Base-by-base conservation (phyloP, 2,797 vertebrate species). In the Cryptoprocta ferox region DNA sequence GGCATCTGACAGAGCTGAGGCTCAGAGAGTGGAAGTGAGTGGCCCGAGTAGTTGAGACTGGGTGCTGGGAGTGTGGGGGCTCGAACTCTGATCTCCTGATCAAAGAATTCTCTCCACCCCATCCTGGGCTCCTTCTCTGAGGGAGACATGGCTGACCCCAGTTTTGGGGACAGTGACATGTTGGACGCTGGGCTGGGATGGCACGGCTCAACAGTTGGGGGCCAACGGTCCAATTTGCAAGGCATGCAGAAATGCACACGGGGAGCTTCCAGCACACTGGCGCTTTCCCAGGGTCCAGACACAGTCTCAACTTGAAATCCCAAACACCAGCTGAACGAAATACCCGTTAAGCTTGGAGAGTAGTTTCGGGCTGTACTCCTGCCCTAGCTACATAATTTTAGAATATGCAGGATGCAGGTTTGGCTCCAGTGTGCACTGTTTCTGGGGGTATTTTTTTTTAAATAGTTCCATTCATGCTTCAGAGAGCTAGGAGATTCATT, bases 381-480 rank as follows among this genome's bases (percentile, higher is more conserved):
- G 19, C 15, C 50, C 48, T 6, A 56, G 42, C 50, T 9, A 71
- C 50, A 30, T 1, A 15, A 16, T 95, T 89, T 82, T 42, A 61
- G 42, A 80, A 68, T 28, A 75, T 21, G 19, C 5, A 32, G 16
- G 42, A 39, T 32, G 12, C 48, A 82, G 39, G 50, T 45, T 73
- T 65, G 78, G 16, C 82, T 91, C 63, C 5, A 19, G 39, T 35
- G 28, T 32, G 42, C 19, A 16, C 5, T 83, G 32, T 82, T 71
- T 66, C 73, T 70, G 48, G 68, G 39, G 42, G 35, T 63, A 13
- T n/a, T 61, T 80, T 87, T 24, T 50, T 71, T 50, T 50, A 35
- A 96, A 80, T 39, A 45, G 21, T 89, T 90, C 53, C 59, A 84
- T 88, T 94, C 81, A 65, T 84, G 71, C 71, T 93, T 84, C 71